A percentile compares a stretch with the other conserved stretches of the same genome.
These are phyloP conservation scores for Diploptera punctata DNA, from an alignment of 2,888 invertebrate genomes.

Conservation along the genomic window DNA sequence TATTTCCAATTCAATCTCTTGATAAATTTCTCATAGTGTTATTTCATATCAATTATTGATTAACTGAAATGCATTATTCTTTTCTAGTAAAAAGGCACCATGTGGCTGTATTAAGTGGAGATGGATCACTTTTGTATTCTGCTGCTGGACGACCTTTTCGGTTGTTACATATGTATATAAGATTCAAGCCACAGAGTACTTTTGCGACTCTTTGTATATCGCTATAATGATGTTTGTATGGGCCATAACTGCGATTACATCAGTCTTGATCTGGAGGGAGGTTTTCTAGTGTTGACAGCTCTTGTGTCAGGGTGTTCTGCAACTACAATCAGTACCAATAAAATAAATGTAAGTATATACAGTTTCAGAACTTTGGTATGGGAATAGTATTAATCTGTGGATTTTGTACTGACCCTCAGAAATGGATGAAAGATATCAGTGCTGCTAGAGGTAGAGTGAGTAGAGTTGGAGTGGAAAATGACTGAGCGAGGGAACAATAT, in stretches of 20 bases:
- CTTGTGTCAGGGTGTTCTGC: conserved; percentile 42
- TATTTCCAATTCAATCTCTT: no score
- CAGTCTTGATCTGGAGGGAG: conserved; percentile 44
- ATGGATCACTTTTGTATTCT: conserved; percentile 56
- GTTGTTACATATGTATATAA: conserved; percentile 58
- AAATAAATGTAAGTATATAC: conserved; percentile 1
- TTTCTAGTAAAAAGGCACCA: conserved; percentile 50
- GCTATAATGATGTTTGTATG: conserved; percentile 52
- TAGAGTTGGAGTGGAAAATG: no score
- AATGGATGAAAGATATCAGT: no score
- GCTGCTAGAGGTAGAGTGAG: no score
- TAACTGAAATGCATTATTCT: no score
- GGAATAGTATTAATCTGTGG: no score
- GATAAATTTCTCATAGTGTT: no score
- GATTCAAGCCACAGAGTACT: conserved; percentile 58
- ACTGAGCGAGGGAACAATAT: no score
- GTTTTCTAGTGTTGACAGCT: conserved; percentile 44
- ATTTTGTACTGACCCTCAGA: no score
- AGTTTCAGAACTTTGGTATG: no score
- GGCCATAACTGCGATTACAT: conserved; percentile 51
- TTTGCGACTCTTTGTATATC: conserved; percentile 57
- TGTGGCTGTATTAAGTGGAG: conserved; percentile 58
- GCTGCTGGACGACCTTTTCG: conserved; percentile 54
- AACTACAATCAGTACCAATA: background rate
- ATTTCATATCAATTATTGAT: no score